These are phyloP conservation scores for Neoascia interrupta DNA, from an alignment of 2,888 invertebrate genomes.

Conservation along the genomic window DNA sequence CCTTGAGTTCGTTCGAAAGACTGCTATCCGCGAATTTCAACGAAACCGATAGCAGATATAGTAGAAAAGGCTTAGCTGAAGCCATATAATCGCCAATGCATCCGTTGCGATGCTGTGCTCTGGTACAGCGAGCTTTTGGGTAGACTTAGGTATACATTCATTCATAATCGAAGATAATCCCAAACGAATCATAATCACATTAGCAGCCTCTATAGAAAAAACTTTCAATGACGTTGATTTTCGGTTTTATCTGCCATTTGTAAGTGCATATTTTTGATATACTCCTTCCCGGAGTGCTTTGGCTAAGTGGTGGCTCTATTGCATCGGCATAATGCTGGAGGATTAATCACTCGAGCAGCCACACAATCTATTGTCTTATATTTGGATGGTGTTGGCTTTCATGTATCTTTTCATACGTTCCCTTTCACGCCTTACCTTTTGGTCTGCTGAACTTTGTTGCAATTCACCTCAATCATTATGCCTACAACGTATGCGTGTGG, in stretches of 20 bases:
- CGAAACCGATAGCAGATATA: too few species aligned
- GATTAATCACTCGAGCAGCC: constrained; percentile 34
- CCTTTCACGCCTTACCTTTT: background rate
- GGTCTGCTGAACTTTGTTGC: too few species aligned
- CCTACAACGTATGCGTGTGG: too few species aligned
- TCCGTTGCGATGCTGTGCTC: background rate
- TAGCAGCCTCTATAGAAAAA: constrained; percentile 55
- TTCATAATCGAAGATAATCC: constrained; percentile 53
- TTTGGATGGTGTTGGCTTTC: constrained; percentile 31
- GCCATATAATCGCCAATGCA: constrained; percentile 47
- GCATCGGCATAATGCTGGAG: constrained; percentile 7
- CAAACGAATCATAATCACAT: constrained; percentile 66
- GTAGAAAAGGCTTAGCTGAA: too few species aligned
- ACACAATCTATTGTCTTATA: constrained; percentile 16
- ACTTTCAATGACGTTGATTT: constrained; percentile 40
- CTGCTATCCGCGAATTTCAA: constrained; percentile 3
- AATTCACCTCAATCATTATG: too few species aligned
- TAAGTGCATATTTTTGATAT: too few species aligned
- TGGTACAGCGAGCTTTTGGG: background rate
- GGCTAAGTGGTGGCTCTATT: constrained; percentile 21
- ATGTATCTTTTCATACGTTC: background rate
- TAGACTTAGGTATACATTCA: background rate
- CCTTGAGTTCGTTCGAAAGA: constrained; percentile 35
- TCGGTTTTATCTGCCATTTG: background rate
- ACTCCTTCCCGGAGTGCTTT: constrained; percentile 18